Percentiles rank a stretch among this genome's conserved stretches.
Conservation (phyloP, 1,140 invertebrate genomes). For the Drosophila santomea region DNA sequence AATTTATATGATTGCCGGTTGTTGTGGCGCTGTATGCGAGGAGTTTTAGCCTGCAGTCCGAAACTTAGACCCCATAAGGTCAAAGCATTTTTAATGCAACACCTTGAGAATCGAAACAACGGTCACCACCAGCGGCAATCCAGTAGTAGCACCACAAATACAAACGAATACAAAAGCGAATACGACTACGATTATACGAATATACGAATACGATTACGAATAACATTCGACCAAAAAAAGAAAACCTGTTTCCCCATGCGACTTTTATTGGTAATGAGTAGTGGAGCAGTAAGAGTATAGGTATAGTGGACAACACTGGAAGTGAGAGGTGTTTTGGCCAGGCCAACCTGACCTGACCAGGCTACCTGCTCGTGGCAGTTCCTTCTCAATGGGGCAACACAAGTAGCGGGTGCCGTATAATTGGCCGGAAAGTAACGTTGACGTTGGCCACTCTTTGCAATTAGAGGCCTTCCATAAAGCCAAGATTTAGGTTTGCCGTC, state of each 20-base stretch:
- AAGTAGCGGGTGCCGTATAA: conserved; percentile 46
- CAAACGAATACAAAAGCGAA: not conserved
- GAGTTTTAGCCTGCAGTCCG: conserved; percentile 4
- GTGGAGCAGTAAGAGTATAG: not conserved
- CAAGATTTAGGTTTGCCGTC: conserved; percentile 6
- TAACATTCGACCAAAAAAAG: not conserved
- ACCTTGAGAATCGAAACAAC: conserved; percentile 61
- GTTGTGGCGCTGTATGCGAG: conserved; percentile 38
- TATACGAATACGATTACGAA: too few species aligned
- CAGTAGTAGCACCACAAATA: not conserved
- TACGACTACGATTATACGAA: too few species aligned
- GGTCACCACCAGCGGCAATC: conserved; percentile 18
- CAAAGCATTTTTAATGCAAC: conserved; percentile 71
- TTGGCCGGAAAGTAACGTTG: conserved; percentile 63
- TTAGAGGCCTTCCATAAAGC: conserved; percentile 25
- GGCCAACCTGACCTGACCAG: not conserved
- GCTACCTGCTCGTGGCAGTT: conserved; percentile 13
- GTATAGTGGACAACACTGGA: not conserved
- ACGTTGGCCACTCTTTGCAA: conserved; percentile 45
- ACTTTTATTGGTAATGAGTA: conserved; percentile 33
- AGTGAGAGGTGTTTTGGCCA: conserved; percentile 7
- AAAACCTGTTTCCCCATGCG: conserved; percentile 15
- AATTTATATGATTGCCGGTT: conserved; percentile 65
- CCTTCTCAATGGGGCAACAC: conserved; percentile 26
- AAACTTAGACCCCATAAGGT: conserved; percentile 52